Evolutionary conservation across 2,113 vertebrate species (phyloP).

Genomic region (Siniperca chuatsi): DNA sequence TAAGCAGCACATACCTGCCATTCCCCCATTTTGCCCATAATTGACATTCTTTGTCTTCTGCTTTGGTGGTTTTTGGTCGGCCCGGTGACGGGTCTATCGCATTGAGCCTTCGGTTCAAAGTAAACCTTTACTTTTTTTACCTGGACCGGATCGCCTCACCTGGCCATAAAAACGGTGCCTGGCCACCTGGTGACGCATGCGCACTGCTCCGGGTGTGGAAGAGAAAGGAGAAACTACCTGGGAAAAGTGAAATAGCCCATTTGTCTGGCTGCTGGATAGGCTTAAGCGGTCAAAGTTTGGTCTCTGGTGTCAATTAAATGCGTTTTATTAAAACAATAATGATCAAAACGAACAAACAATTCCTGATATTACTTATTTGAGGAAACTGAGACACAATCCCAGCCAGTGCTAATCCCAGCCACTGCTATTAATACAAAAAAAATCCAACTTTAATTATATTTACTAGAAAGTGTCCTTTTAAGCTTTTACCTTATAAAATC

Average conservation of each 20-base stretch:
- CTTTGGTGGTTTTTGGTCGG: slow-evolving; percentile 68
- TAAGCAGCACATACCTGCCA: slow-evolving; percentile 92
- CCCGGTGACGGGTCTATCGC: slow-evolving; percentile 86
- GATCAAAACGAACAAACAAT: neutral
- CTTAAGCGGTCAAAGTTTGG: neutral
- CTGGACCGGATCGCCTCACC: slow-evolving; percentile 92
- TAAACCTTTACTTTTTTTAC: slow-evolving; percentile 89
- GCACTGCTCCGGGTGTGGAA: slow-evolving; percentile 86
- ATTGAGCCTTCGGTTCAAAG: slow-evolving; percentile 86
- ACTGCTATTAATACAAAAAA: neutral
- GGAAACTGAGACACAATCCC: neutral
- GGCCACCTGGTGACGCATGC: slow-evolving; percentile 93
- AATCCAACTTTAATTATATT: neutral
- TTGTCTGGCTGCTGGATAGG: neutral
- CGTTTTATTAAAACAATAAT: neutral
- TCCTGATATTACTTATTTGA: neutral
- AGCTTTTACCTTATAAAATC: neutral
- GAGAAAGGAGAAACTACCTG: slow-evolving; percentile 62
- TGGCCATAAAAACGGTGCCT: slow-evolving; percentile 91
- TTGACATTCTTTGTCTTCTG: slow-evolving; percentile 89
- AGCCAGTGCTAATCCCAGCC: neutral
- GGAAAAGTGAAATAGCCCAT: slow-evolving; percentile 32
- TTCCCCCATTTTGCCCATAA: slow-evolving; percentile 96
- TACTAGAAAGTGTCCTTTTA: neutral
- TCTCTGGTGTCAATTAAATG: neutral